phyloP scores from a whole-genome alignment of 2,888 invertebrate species.

The Itoplectis maculator region DNA sequence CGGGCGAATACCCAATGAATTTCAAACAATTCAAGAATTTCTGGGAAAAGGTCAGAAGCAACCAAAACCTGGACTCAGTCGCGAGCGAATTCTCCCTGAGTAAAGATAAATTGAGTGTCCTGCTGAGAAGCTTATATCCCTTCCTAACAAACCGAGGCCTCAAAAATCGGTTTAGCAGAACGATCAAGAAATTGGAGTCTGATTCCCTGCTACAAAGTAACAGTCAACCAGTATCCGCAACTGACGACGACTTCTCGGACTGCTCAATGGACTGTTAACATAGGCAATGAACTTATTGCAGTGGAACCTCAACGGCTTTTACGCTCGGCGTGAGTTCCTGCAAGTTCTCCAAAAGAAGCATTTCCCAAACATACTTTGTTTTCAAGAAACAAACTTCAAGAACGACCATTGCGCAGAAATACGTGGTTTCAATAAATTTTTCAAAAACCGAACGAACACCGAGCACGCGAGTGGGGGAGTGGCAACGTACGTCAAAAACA shows the following conservation, averaged over 20 bases:
- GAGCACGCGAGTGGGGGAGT: slow-evolving; percentile 25
- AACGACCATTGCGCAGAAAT: not conserved
- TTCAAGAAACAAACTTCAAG: slow-evolving; percentile 1
- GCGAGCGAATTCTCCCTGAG: not conserved
- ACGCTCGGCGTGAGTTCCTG: slow-evolving; percentile 8
- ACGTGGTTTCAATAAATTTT: not conserved
- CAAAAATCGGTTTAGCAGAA: slow-evolving; percentile 34
- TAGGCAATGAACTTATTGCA: slow-evolving; percentile 4
- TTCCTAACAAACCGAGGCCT: slow-evolving; percentile 6
- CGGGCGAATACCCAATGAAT: slow-evolving; percentile 15
- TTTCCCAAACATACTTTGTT: not conserved
- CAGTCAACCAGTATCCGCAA: not conserved
- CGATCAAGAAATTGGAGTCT: slow-evolving; percentile 36
- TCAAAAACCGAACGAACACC: not conserved
- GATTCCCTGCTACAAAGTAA: not conserved
- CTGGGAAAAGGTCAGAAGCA: slow-evolving; percentile 16
- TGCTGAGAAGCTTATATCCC: slow-evolving; percentile 26
- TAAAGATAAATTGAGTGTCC: not conserved
- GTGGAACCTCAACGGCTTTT: slow-evolving; percentile 13
- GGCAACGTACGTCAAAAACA: slow-evolving; percentile 24
- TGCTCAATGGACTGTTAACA: not conserved
- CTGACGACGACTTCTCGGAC: slow-evolving; percentile 2
- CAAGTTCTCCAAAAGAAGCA: not conserved
- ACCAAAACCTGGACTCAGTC: not conserved
- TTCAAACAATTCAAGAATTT: slow-evolving; percentile 27